phyloP scores from a whole-genome alignment of 1,140 invertebrate species.

The Cryptotermes secundus region DNA sequence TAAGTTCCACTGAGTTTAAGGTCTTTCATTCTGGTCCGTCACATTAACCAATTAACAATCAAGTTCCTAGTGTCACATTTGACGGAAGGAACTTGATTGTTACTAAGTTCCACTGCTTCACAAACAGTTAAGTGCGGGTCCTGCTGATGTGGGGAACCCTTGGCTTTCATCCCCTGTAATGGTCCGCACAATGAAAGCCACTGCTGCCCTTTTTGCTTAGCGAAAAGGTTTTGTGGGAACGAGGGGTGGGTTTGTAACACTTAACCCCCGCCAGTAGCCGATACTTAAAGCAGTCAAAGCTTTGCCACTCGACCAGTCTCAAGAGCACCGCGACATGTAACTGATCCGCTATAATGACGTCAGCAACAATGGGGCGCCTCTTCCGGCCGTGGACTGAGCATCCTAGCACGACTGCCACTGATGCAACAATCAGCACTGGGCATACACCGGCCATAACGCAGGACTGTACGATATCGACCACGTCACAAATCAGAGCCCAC shows the following conservation, averaged over 20 bases:
- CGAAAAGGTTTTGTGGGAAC: constrained; percentile 11
- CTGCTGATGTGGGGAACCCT: background rate
- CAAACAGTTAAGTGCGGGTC: background rate
- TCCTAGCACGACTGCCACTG: constrained; percentile 28
- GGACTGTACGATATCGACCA: constrained; percentile 23
- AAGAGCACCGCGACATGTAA: background rate
- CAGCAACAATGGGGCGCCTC: constrained; percentile 34
- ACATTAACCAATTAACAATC: too few relatives aligned
- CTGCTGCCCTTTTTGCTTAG: background rate
- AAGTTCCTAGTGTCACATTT: too few relatives aligned
- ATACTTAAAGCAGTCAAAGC: background rate
- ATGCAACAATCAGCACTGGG: background rate
- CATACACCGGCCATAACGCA: background rate
- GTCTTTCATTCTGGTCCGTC: too few relatives aligned
- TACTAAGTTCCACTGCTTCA: too few relatives aligned
- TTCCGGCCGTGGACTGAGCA: constrained; percentile 43
- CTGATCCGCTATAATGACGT: background rate
- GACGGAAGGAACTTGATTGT: too few relatives aligned
- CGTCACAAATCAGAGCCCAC: background rate
- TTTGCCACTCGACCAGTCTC: background rate
- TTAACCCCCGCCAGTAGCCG: background rate
- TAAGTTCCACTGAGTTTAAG: too few relatives aligned
- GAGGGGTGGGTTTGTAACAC: constrained; percentile 26
- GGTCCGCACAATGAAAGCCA: background rate
- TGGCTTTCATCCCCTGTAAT: background rate